Conservation (phyloP, 53 echinoderm and acorn worm species). For the Luidia sarsii region DNA sequence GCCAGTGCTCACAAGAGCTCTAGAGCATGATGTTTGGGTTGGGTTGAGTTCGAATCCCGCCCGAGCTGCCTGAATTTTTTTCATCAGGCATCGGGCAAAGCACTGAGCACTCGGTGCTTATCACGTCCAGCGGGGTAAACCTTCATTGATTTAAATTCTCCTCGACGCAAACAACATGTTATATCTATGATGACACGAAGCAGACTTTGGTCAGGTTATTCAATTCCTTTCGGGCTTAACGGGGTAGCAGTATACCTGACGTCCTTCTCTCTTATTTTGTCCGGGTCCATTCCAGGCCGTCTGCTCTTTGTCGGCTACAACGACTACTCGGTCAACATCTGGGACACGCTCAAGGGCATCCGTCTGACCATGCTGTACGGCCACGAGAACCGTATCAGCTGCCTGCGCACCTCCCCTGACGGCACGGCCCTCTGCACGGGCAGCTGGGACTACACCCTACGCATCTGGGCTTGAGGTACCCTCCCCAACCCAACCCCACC, state of each 20-base stretch:
- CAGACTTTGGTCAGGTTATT: neutral
- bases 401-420: slow-evolving; percentile 89
- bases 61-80: too few species aligned
- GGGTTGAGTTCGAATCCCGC: too few species aligned
- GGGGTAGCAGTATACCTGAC: neutral
- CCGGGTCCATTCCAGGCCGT: slow-evolving; percentile 67
- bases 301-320: slow-evolving; percentile 95
- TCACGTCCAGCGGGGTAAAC: too few species aligned
- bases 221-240: too few species aligned
- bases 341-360: slow-evolving; percentile 96
- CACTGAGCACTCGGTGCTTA: too few species aligned
- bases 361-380: slow-evolving; percentile 96
- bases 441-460: slow-evolving; percentile 97
- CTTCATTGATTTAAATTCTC: too few species aligned
- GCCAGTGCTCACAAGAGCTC: too few species aligned
- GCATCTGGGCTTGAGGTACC: slow-evolving; percentile 93
- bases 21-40: too few species aligned
- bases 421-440: slow-evolving; percentile 98
- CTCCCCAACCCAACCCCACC: too few species aligned
- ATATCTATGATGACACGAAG: too few species aligned
- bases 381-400: slow-evolving; percentile 97
- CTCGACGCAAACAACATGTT: too few species aligned
- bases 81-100: too few species aligned
- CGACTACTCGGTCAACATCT: slow-evolving; percentile 97
- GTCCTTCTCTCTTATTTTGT: neutral